Evolutionary conservation across 2,797 vertebrate species (phyloP).

Genomic region (Sebastes variabilis): DNA sequence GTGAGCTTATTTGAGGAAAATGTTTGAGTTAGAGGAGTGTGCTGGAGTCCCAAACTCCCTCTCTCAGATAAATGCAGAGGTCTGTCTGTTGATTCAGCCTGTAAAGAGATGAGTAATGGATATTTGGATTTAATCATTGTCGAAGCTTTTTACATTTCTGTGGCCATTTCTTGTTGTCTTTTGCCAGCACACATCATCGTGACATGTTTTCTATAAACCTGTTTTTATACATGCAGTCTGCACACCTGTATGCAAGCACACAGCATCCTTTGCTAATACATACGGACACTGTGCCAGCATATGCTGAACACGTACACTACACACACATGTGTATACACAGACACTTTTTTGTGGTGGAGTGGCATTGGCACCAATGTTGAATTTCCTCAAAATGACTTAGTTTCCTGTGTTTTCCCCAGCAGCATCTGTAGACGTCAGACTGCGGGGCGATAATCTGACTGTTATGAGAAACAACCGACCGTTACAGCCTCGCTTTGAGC

Average conservation of each 20-base stretch:
- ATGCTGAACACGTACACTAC: neutral
- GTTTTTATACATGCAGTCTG: neutral
- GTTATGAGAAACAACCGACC: constrained; percentile 66
- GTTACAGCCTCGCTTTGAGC: constrained; percentile 42
- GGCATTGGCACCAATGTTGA: constrained; percentile 56
- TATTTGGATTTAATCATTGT: constrained; percentile 54
- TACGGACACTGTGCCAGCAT: neutral
- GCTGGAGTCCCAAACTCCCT: constrained; percentile 30
- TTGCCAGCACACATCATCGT: neutral
- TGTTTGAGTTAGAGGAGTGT: constrained; percentile 61
- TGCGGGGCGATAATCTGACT: constrained; percentile 64
- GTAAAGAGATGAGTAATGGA: constrained; percentile 63
- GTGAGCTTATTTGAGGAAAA: constrained; percentile 62
- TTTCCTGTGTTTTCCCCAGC: constrained; percentile 65
- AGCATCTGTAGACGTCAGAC: constrained; percentile 53
- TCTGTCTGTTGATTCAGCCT: constrained; percentile 63
- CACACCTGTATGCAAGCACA: constrained; percentile 12
- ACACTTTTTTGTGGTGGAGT: constrained; percentile 37
- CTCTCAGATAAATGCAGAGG: constrained; percentile 50
- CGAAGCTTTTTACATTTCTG: constrained; percentile 27
- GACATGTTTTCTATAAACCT: constrained; percentile 9
- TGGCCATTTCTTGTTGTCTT: constrained; percentile 16
- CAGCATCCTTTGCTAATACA: neutral
- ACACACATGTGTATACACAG: neutral
- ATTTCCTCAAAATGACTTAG: constrained; percentile 62